Evolutionary conservation across 2,797 vertebrate genomes (phyloP).

Genomic region (Chaetodon trifasciatus): DNA sequence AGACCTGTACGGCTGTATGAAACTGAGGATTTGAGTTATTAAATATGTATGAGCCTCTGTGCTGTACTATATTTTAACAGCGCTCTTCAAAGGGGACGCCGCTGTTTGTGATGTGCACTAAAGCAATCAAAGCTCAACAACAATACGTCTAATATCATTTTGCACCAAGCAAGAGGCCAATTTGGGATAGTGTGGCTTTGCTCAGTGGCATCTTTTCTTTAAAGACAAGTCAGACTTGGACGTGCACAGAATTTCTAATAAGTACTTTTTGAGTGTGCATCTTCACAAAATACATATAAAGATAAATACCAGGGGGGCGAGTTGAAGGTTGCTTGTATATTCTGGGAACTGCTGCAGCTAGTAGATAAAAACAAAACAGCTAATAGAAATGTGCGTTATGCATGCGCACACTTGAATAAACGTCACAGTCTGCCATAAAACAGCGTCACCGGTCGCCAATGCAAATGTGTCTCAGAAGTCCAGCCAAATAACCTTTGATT

Average conservation of each 20-base stretch:
- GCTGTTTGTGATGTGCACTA: constrained; percentile 56
- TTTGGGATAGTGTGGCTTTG: constrained; percentile 55
- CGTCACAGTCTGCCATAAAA: constrained; percentile 24
- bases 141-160: constrained; percentile 55
- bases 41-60: constrained; percentile 75
- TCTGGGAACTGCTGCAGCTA: constrained; percentile 4
- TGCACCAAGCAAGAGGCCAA: constrained; percentile 40
- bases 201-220: constrained; percentile 32
- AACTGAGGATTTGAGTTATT: constrained; percentile 63
- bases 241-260: constrained; percentile 35
- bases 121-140: constrained; percentile 71
- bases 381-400: constrained; percentile 1
- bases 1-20: constrained; percentile 48
- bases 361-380: constrained; percentile 35
- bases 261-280: constrained; percentile 23
- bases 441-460: constrained; percentile 33
- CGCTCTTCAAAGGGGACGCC: constrained; percentile 59
- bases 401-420: neutral
- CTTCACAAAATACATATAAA: constrained; percentile 23
- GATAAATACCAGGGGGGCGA: neutral
- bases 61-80: constrained; percentile 61
- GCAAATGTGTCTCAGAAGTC: constrained; percentile 55
- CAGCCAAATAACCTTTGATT: constrained; percentile 46
- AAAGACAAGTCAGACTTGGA: constrained; percentile 23
- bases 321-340: constrained; percentile 40